Conservation (phyloP, 2,888 invertebrate species). For the Gortyna flavago region DNA sequence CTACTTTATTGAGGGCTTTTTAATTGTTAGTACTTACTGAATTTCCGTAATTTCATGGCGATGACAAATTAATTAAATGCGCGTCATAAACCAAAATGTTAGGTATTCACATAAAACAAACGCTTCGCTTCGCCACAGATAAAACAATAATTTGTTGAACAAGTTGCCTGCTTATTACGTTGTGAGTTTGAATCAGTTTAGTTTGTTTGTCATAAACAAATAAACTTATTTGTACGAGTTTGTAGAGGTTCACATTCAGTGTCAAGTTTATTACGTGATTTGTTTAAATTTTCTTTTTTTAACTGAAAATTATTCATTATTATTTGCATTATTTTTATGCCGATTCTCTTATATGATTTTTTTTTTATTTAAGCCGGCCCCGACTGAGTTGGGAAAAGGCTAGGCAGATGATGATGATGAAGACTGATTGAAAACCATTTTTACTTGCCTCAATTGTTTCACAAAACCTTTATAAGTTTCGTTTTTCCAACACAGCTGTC, state of each 20-base stretch:
- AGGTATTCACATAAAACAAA: slow-evolving; percentile 8
- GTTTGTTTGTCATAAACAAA: slow-evolving; percentile 20
- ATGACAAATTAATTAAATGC: slow-evolving; percentile 23
- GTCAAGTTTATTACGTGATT: background rate
- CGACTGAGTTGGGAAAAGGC: background rate
- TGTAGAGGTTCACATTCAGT: background rate
- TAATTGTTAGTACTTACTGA: background rate
- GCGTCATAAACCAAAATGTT: slow-evolving; percentile 6
- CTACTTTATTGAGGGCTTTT: background rate
- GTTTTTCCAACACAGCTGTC: background rate
- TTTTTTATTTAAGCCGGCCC: no score
- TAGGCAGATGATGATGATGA: background rate
- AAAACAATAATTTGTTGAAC: slow-evolving; percentile 4
- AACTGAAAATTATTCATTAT: background rate
- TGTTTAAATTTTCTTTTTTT: background rate
- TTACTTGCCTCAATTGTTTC: background rate
- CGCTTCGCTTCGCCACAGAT: background rate
- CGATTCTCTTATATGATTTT: background rate
- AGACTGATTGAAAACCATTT: background rate
- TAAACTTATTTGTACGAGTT: slow-evolving; percentile 26
- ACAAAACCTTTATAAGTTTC: background rate
- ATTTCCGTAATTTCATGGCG: background rate
- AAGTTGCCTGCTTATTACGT: slow-evolving; percentile 17
- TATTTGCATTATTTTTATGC: background rate
- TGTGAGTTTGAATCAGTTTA: slow-evolving; percentile 33